Conservation (phyloP, 2,888 invertebrate species). For the Drosophila neonasuta region DNA sequence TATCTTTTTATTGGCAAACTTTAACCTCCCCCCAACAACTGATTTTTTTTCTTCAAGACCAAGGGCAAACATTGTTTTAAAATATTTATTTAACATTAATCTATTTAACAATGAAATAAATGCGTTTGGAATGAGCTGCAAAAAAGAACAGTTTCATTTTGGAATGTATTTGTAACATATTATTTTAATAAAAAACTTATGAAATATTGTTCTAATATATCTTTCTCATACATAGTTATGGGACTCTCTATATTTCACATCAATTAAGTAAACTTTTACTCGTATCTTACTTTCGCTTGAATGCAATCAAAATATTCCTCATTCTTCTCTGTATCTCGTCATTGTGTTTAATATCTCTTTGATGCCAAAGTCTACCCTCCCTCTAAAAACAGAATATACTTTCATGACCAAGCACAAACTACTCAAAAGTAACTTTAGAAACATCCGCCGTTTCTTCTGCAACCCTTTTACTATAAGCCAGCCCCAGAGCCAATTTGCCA, state of each 20-base stretch:
- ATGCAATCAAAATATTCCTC: background rate
- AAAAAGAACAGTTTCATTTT: too few species aligned
- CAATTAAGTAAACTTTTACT: background rate
- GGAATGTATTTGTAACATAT: too few species aligned
- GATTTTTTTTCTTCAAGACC: too few species aligned
- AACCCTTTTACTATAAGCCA: constrained; percentile 39
- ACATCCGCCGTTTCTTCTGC: constrained; percentile 36
- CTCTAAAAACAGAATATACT: constrained; percentile 28
- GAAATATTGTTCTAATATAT: background rate
- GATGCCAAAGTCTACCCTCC: constrained; percentile 14
- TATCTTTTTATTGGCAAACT: too few species aligned
- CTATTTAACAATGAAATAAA: too few species aligned
- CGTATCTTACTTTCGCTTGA: background rate
- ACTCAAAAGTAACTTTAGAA: constrained; percentile 45
- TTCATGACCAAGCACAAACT: constrained; percentile 37
- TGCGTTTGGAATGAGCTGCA: too few species aligned
- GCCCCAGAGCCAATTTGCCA: constrained; percentile 19
- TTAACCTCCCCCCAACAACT: too few species aligned
- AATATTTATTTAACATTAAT: too few species aligned
- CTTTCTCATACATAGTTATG: too few species aligned
- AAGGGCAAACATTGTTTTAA: too few species aligned
- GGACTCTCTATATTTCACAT: background rate
- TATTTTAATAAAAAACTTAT: too few species aligned
- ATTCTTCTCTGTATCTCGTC: background rate
- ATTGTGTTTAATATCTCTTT: constrained; percentile 8